Conservation (phyloP, 2,113 vertebrate genomes). For the Euleptes europaea region DNA sequence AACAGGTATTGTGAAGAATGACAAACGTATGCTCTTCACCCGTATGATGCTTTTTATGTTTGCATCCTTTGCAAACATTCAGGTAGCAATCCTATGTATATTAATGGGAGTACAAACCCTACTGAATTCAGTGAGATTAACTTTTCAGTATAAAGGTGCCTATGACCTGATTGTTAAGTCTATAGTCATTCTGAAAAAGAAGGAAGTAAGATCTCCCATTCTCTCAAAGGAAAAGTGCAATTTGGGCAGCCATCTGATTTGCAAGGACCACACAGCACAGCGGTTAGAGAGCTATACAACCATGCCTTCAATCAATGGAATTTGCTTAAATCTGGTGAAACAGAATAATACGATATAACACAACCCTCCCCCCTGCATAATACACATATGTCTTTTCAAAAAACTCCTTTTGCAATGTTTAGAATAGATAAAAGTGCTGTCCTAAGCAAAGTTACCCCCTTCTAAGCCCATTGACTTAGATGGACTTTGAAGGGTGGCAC, state of each 20-base stretch:
- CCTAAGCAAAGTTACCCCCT: too few species aligned
- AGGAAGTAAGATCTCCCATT: slow-evolving; percentile 13
- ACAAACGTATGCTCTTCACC: not conserved
- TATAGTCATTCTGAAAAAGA: too few species aligned
- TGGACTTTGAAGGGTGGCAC: too few species aligned
- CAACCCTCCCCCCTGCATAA: not conserved
- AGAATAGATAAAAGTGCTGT: too few species aligned
- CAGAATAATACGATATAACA: slow-evolving; percentile 1
- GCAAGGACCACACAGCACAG: slow-evolving; percentile 16
- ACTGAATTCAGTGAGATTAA: not conserved
- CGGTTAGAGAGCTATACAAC: slow-evolving; percentile 17
- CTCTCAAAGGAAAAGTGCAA: slow-evolving; percentile 35
- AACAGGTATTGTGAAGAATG: not conserved
- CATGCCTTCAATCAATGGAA: not conserved
- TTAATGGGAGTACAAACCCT: not conserved
- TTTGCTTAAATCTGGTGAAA: slow-evolving; percentile 1
- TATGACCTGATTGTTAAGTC: not conserved
- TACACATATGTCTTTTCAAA: too few species aligned
- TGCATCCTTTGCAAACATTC: slow-evolving; percentile 33
- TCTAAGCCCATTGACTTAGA: too few species aligned
- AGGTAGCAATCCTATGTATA: not conserved
- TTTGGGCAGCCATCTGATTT: not conserved
- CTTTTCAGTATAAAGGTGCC: not conserved
- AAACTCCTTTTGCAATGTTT: too few species aligned
- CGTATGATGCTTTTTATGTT: slow-evolving; percentile 1